Conservation (phyloP, 2,113 vertebrate species). For the Catharus minimus region DNA sequence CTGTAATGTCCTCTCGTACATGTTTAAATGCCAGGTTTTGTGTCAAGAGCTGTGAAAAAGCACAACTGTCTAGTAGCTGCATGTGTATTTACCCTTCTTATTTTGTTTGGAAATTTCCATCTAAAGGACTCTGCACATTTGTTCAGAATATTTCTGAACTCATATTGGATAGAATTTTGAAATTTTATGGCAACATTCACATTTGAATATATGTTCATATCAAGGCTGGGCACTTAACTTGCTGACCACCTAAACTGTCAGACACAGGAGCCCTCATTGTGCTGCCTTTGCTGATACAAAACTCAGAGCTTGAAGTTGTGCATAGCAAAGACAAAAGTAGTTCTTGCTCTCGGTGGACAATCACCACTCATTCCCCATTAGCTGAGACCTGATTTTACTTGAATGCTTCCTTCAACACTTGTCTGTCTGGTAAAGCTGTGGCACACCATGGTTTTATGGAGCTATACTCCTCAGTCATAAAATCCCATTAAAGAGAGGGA, state of each 20-base stretch:
- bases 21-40: neutral
- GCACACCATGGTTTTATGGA: neutral
- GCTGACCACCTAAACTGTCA: neutral
- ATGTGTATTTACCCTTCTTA: neutral
- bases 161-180: neutral
- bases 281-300: neutral
- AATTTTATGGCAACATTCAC: neutral
- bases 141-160: neutral
- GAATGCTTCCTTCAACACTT: neutral
- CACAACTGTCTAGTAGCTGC: conserved; percentile 8
- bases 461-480: neutral
- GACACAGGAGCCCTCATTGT: neutral
- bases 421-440: neutral
- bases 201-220: neutral
- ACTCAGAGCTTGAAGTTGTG: neutral
- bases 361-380: neutral
- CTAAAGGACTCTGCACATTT: neutral
- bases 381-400: neutral
- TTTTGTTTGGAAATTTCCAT: conserved; percentile 46
- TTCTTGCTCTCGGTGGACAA: neutral
- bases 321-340: neutral
- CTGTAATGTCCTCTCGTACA: neutral
- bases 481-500: neutral
- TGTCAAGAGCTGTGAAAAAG: conserved; percentile 47
- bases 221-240: neutral